Conservation (phyloP, 2,113 vertebrate genomes). For the Sinocyclocheilus grahami region DNA sequence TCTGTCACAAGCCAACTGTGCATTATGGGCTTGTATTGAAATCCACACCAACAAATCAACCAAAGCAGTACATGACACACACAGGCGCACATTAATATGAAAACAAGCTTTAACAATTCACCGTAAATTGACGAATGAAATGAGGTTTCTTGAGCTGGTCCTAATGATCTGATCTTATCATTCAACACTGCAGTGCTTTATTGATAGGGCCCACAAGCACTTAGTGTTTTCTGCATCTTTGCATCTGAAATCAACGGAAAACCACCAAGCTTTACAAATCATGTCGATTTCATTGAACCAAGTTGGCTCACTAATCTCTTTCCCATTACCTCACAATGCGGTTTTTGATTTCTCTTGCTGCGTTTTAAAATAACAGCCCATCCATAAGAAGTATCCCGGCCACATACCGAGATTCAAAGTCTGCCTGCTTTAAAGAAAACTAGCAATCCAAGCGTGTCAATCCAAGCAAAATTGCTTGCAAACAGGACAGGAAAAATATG, state of each 20-base stretch:
- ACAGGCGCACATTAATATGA: not conserved
- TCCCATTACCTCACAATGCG: slow-evolving; percentile 34
- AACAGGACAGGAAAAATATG: not conserved
- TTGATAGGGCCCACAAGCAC: slow-evolving; percentile 2
- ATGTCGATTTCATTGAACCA: slow-evolving; percentile 41
- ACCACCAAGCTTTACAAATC: slow-evolving; percentile 35
- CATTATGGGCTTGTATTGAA: slow-evolving; percentile 21
- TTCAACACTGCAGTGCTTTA: slow-evolving; percentile 1
- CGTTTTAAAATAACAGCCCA: slow-evolving; percentile 38
- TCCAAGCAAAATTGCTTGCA: slow-evolving; percentile 11
- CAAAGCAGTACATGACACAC: not conserved
- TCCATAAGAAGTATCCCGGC: slow-evolving; percentile 31
- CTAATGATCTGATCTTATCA: slow-evolving; percentile 38
- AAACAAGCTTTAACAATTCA: slow-evolving; percentile 9
- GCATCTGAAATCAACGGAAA: slow-evolving; percentile 37
- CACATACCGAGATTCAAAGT: slow-evolving; percentile 3
- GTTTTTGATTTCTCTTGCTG: slow-evolving; percentile 31
- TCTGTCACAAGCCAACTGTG: not conserved
- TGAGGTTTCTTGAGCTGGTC: slow-evolving; percentile 5
- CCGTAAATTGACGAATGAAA: not conserved
- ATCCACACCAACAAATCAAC: not conserved
- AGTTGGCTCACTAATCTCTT: slow-evolving; percentile 39
- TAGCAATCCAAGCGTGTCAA: not conserved
- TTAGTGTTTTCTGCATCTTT: slow-evolving; percentile 7
- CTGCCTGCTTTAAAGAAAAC: slow-evolving; percentile 21